Evolutionary conservation across 2,888 invertebrate species (phyloP), one percentile per base, ranked within the genome.

Genomic region (Ophion slaviceki): DNA sequence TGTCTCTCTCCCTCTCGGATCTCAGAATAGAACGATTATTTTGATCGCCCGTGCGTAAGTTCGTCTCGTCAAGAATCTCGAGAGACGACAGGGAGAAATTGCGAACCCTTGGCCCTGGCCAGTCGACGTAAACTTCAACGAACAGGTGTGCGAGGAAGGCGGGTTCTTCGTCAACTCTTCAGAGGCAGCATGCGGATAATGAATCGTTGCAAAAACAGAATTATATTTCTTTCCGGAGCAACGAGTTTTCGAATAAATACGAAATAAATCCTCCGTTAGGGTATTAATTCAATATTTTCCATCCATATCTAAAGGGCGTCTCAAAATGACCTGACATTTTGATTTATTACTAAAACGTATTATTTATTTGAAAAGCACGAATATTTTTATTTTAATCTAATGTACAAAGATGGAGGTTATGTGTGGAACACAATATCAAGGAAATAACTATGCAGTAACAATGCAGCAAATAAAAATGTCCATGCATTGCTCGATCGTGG

Each of bases 71-170:
- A 70, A 80, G 78, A 81, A 80, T 79, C 70, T 82, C 40, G 32
- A 70, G 64, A 74, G 62, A 57, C 66, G 76, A 80, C 32, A 77
- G 57, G 59, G 57, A 74, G 45, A 74, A 67, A 70, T 75, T 20
- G 53, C 82, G 80, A 85, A 85, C 82, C 85, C 82, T 85, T 85
- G 82, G 85, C 85, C 85, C 79, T 85, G 85, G 82, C 32, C 36
- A 68, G 59, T 59, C 79, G 75, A 81, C 40, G 82, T 62, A 70
- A 85, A 81, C 79, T 78, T 80, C 64, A 59, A 47, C 70, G 40
- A 79, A 79, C 86, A 77, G 83, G 81, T 86, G 76, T 68, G 28
- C 53, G 53, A 53, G 53, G 17, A 14, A 53, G 53, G 8, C 8
- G 40, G 7, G 40, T 40, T 40, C 7, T 6, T 40, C 8, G 40